Evolutionary conservation across 2,113 vertebrate species (phyloP).

Genomic region (Myrmecobius fasciatus): DNA sequence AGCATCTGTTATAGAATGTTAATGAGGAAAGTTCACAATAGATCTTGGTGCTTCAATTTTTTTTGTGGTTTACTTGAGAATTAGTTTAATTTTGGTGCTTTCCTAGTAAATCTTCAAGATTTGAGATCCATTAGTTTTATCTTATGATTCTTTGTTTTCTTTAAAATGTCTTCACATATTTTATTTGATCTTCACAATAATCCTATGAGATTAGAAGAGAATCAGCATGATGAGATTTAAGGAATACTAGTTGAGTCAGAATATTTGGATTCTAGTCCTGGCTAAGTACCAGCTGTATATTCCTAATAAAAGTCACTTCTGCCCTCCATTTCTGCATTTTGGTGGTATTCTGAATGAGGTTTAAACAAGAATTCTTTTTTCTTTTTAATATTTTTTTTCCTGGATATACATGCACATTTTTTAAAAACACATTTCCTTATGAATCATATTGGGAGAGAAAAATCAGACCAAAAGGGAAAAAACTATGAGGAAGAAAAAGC

Average conservation of each 20-base stretch:
- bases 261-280: not conserved
- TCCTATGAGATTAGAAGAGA: not conserved
- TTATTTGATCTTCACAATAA: not conserved
- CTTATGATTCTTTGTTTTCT: not conserved
- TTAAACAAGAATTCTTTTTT: not conserved
- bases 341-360: not conserved
- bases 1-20: not conserved
- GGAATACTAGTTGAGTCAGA: not conserved
- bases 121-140: not conserved
- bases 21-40: not conserved
- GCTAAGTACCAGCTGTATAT: not conserved
- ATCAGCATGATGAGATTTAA: not conserved
- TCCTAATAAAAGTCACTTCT: not conserved
- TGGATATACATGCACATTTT: no score
- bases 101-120: constrained; percentile 6
- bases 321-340: not conserved
- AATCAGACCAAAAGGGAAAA: no score
- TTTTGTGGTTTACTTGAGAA: not conserved
- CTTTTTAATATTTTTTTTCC: no score
- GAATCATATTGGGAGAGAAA: no score
- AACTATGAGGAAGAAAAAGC: no score
- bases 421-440: no score
- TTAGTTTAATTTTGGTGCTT: not conserved
- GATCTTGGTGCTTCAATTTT: not conserved
- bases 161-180: not conserved